These are phyloP conservation scores for Mesochorus sp. DNA, from an alignment of 2,888 invertebrate genomes.

Conservation along the genomic window DNA sequence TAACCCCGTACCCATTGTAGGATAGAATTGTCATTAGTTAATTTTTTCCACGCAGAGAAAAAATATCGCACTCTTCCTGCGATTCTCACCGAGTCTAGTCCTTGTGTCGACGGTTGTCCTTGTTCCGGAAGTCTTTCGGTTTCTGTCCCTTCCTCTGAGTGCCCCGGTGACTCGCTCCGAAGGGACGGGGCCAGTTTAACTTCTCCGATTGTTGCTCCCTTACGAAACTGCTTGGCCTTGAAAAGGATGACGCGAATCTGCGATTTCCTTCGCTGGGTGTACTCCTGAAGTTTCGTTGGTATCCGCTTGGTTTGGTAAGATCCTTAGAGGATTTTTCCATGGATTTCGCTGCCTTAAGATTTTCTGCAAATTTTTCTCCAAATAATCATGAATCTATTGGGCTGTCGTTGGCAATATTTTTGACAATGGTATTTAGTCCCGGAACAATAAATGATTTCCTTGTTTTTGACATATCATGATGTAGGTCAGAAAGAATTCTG, in stretches of 20 bases:
- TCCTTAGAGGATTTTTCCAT: constrained; percentile 44
- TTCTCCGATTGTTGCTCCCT: constrained; percentile 13
- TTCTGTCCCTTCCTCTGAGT: constrained; percentile 55
- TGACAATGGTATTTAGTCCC: no score
- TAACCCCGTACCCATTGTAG: constrained; percentile 40
- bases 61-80: constrained; percentile 33
- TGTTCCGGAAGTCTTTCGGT: constrained; percentile 44
- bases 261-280: constrained; percentile 30
- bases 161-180: constrained; percentile 47
- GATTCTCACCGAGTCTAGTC: constrained; percentile 45
- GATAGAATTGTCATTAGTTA: constrained; percentile 26
- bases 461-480: constrained; percentile 48
- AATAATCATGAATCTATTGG: no score
- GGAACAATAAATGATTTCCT: constrained; percentile 47
- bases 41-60: constrained; percentile 27
- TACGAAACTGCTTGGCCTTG: background rate
- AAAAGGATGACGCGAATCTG: constrained; percentile 3
- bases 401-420: no score
- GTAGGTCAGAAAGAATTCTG: constrained; percentile 49
- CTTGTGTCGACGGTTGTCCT: constrained; percentile 38
- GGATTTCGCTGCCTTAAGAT: constrained; percentile 31
- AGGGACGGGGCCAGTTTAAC: constrained; percentile 54
- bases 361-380: constrained; percentile 42
- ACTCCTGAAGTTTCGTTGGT: constrained; percentile 15
- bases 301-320: constrained; percentile 19